phyloP scores from a whole-genome alignment of 2,797 vertebrate species.

The Catamblyrhynchus diadema region DNA sequence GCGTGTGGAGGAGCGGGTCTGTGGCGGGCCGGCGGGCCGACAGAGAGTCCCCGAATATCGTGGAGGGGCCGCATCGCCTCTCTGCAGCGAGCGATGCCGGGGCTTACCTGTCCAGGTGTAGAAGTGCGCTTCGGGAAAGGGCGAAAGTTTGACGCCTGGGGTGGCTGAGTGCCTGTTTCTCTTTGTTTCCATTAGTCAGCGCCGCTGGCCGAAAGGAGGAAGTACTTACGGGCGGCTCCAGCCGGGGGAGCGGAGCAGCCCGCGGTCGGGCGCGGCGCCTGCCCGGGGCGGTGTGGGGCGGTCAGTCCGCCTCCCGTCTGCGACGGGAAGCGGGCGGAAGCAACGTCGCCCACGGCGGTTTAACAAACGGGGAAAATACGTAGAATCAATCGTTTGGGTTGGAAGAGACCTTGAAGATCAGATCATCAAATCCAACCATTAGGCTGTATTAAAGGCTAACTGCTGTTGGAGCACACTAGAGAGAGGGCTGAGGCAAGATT shows the following conservation, averaged over 20 bases:
- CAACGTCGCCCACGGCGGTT: not conserved
- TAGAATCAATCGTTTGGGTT: not conserved
- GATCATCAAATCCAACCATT: not conserved
- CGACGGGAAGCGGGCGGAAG: rapidly evolving
- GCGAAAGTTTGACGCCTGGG: not conserved
- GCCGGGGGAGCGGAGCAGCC: not conserved
- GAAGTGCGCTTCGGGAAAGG: not conserved
- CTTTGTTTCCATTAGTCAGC: not conserved
- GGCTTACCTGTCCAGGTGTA: not conserved
- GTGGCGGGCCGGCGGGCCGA: not conserved
- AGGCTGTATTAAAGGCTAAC: not conserved
- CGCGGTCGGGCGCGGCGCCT: not conserved
- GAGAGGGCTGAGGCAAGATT: not conserved
- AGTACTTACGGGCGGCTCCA: not conserved
- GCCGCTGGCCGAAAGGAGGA: not conserved
- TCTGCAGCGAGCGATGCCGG: not conserved
- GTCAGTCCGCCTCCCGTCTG: rapidly evolving
- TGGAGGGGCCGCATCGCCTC: not conserved
- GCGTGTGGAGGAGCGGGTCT: not conserved
- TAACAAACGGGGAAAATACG: not conserved
- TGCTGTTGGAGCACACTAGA: not conserved
- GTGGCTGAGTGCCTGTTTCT: not conserved
- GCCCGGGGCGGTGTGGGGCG: not conserved
- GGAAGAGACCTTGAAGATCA: not conserved
- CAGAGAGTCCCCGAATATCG: not conserved